These are phyloP conservation scores for Mallotus villosus DNA, from an alignment of 2,797 vertebrate genomes.

Conservation along the genomic window DNA sequence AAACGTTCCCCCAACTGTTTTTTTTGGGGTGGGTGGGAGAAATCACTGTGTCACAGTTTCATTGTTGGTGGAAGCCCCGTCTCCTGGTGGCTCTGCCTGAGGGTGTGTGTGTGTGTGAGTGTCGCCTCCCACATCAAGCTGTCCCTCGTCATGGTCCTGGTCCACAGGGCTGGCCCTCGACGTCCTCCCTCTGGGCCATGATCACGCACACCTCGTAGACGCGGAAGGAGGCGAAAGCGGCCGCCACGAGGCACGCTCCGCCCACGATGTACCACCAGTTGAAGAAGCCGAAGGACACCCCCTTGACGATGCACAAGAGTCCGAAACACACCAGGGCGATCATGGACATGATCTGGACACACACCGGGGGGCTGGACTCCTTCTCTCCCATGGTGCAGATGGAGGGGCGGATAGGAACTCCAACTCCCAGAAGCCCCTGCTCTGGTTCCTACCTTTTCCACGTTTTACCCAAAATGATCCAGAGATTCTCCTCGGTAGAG, in stretches of 20 bases:
- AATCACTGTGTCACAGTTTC: background rate
- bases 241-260: conserved; percentile 55
- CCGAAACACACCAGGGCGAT: conserved; percentile 58
- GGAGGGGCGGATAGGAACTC: background rate
- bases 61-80: background rate
- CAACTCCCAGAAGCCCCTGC: background rate
- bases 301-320: conserved; percentile 65
- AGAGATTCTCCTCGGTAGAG: background rate
- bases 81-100: background rate
- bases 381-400: conserved; percentile 49
- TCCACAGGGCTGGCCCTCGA: conserved; percentile 29
- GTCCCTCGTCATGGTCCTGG: background rate
- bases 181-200: conserved; percentile 40
- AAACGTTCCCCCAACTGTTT: too few relatives aligned
- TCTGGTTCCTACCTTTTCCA: background rate
- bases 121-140: background rate
- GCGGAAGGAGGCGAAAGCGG: conserved; percentile 58
- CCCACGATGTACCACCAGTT: conserved; percentile 73
- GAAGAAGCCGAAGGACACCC: conserved; percentile 58
- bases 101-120: background rate
- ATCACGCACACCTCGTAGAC: conserved; percentile 63
- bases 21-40: too few relatives aligned
- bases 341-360: conserved; percentile 62
- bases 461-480: background rate
- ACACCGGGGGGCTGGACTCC: conserved; percentile 50